These are phyloP conservation scores for Electrona antarctica DNA, from an alignment of 2,113 vertebrate genomes.

Conservation along the genomic window DNA sequence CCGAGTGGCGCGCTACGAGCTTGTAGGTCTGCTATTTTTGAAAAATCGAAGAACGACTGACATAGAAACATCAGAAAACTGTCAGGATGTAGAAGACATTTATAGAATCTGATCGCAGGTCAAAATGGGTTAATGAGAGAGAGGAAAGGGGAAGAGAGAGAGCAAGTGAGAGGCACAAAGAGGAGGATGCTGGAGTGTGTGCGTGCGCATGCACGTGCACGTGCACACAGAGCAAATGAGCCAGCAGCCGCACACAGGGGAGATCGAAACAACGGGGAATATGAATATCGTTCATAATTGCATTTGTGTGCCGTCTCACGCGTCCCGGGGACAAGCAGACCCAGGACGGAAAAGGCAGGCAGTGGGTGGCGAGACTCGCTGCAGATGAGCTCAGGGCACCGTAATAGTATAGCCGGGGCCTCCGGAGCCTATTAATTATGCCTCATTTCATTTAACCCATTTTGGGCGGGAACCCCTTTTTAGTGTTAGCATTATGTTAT, in stretches of 20 bases:
- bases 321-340: conserved; percentile 13
- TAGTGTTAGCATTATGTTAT: too few relatives aligned
- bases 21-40: too few relatives aligned
- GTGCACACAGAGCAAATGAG: neutral
- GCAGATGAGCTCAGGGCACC: conserved; percentile 46
- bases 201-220: too few relatives aligned
- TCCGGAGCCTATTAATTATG: conserved; percentile 57
- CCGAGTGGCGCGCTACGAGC: too few relatives aligned
- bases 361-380: conserved; percentile 53
- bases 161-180: neutral
- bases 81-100: too few relatives aligned
- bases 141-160: neutral
- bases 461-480: too few relatives aligned
- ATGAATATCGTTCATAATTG: conserved; percentile 52
- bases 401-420: conserved; percentile 26
- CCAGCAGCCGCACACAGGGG: neutral
- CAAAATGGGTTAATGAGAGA: neutral
- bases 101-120: too few relatives aligned
- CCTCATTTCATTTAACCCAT: conserved; percentile 59
- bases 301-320: conserved; percentile 42
- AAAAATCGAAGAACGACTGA: too few relatives aligned
- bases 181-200: too few relatives aligned
- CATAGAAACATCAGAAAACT: too few relatives aligned
- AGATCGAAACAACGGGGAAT: conserved; percentile 17
- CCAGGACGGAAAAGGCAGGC: conserved; percentile 41